Conservation (phyloP, 2,888 invertebrate species). For the Platycnemis pennipes region DNA sequence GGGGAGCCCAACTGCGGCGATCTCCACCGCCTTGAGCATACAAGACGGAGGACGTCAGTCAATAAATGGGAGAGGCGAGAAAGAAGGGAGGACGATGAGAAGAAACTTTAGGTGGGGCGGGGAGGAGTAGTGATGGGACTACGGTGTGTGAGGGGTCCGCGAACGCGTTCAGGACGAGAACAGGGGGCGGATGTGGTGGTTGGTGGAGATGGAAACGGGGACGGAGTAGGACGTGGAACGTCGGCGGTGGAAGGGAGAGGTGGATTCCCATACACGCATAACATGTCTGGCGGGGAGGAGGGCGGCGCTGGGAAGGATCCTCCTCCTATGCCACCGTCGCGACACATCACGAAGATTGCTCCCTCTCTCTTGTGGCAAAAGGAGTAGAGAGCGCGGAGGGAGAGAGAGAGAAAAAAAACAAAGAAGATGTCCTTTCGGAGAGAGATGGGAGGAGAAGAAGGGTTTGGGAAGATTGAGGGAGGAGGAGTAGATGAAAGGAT, state of each 20-base stretch:
- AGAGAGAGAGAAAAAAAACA: background rate
- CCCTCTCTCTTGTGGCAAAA: background rate
- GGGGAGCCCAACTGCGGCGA: background rate
- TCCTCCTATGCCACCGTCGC: background rate
- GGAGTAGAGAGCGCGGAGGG: background rate
- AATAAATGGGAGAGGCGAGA: background rate
- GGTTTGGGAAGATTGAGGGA: background rate
- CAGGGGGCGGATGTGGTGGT: background rate
- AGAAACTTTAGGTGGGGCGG: no score
- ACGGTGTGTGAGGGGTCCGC: background rate
- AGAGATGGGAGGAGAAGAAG: background rate
- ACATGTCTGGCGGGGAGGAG: background rate
- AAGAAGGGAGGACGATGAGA: background rate
- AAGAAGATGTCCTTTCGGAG: background rate
- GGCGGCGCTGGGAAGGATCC: background rate
- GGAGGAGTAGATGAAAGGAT: background rate
- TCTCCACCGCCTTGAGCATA: background rate
- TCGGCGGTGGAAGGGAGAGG: background rate
- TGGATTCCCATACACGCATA: background rate
- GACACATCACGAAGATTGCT: constrained; percentile 36
- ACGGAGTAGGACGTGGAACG: background rate
- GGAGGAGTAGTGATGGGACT: background rate
- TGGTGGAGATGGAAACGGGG: background rate
- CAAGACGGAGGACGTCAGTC: constrained; percentile 51
- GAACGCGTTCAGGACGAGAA: background rate